phyloP scores from a whole-genome alignment of 2,113 vertebrate species.

The Anarrhichthys ocellatus region DNA sequence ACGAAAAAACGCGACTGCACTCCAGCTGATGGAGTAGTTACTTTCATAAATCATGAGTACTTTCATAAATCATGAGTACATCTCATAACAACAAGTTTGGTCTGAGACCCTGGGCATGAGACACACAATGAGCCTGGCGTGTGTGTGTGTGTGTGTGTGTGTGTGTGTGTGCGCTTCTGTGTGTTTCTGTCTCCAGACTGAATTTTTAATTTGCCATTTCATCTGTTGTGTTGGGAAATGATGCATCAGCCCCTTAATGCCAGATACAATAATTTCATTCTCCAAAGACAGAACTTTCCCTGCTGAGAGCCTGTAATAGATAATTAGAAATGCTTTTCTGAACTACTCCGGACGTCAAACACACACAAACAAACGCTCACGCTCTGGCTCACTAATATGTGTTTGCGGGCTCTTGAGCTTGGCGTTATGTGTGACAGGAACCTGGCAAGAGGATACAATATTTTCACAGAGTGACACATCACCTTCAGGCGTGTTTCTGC shows the following conservation, averaged over 20 bases:
- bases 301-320: conserved; percentile 39
- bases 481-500: conserved; percentile 54
- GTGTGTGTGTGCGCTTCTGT: conserved; percentile 4
- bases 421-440: conserved; percentile 13
- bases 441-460: conserved; percentile 22
- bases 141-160: background rate
- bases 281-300: conserved; percentile 51
- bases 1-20: conserved; percentile 48
- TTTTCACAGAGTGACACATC: conserved; percentile 37
- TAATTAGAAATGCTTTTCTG: conserved; percentile 60
- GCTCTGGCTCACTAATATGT: conserved; percentile 10
- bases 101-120: conserved; percentile 47
- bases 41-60: conserved; percentile 72
- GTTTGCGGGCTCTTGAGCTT: background rate
- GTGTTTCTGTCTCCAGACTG: conserved; percentile 51
- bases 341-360: conserved; percentile 8
- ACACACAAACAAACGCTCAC: conserved; percentile 21
- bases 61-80: conserved; percentile 73
- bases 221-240: conserved; percentile 61
- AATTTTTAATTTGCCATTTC: conserved; percentile 70
- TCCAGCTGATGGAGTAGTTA: conserved; percentile 45
- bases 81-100: conserved; percentile 60
- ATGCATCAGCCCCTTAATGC: conserved; percentile 48
- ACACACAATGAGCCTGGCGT: conserved; percentile 15
- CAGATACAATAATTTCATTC: conserved; percentile 56